phyloP scores from a whole-genome alignment of 2,888 invertebrate genomes.

The Mesorhabditis spiculigera region DNA sequence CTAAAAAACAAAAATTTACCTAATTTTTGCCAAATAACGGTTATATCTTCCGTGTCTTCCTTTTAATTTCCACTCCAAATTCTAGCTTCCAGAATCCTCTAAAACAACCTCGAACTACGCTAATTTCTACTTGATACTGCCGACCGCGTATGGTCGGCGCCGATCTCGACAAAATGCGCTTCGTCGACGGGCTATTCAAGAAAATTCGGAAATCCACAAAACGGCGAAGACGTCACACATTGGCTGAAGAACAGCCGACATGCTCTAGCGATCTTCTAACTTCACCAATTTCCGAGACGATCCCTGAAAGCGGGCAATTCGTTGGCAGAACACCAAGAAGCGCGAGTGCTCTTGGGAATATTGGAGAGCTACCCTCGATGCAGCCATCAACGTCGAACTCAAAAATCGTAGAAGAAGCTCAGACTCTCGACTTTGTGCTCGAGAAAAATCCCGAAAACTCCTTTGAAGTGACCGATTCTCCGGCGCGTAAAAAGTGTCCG shows the following conservation, averaged over 20 bases:
- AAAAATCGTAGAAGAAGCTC: too few relatives aligned
- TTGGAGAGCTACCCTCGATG: background rate
- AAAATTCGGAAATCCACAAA: conserved; percentile 3
- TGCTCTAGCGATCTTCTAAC: background rate
- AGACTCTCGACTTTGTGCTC: too few relatives aligned
- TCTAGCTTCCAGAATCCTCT: too few relatives aligned
- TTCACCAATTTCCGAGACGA: background rate
- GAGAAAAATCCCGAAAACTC: too few relatives aligned
- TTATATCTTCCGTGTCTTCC: too few relatives aligned
- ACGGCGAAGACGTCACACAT: background rate
- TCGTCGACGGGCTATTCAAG: conserved; percentile 6
- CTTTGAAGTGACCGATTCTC: background rate
- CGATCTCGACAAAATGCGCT: background rate
- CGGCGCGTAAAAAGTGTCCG: background rate
- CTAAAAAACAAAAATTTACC: too few relatives aligned
- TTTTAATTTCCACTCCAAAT: too few relatives aligned
- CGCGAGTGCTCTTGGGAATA: background rate
- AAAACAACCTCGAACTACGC: too few relatives aligned
- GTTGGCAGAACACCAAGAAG: background rate
- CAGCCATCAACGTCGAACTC: too few relatives aligned
- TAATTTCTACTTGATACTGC: too few relatives aligned
- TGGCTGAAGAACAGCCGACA: background rate
- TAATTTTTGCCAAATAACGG: too few relatives aligned
- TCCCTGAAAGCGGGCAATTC: background rate
- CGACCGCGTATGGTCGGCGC: background rate